A percentile compares a stretch with the other conserved stretches of the same genome.
phyloP scores from a whole-genome alignment of 1,140 invertebrate genomes.

The Diorhabda elongata region DNA sequence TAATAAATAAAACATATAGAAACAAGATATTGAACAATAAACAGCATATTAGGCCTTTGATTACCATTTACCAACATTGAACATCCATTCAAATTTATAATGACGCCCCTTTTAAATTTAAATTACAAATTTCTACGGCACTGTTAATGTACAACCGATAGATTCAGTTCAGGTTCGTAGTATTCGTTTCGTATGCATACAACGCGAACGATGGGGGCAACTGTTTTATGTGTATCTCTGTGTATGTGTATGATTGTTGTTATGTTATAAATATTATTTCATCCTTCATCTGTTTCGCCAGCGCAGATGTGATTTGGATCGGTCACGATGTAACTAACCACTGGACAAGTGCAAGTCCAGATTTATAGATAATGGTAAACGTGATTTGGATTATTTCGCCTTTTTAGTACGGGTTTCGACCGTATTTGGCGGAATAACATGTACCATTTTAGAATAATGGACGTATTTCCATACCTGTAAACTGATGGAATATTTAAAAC shows the following conservation, averaged over 20 bases:
- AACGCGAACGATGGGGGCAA: not conserved
- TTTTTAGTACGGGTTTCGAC: too few species aligned
- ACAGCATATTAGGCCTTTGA: too few species aligned
- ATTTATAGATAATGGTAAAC: not conserved
- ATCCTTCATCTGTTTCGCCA: not conserved
- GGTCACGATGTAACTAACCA: conserved; percentile 1
- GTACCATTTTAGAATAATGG: too few species aligned
- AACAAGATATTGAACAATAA: too few species aligned
- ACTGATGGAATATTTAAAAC: too few species aligned
- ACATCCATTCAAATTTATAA: too few species aligned
- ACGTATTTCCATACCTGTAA: too few species aligned
- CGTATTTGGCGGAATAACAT: too few species aligned
- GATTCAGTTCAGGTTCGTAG: not conserved
- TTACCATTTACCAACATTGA: too few species aligned
- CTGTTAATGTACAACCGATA: not conserved
- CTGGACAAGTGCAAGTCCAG: not conserved
- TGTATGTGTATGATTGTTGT: not conserved
- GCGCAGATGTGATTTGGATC: not conserved
- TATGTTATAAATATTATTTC: not conserved
- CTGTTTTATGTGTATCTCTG: not conserved
- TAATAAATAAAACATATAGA: too few species aligned
- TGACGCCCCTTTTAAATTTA: too few species aligned
- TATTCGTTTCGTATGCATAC: not conserved
- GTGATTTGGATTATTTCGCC: not conserved
- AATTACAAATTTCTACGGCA: not conserved